Evolutionary conservation across 2,888 invertebrate genomes (phyloP), one percentile per base, ranked within the genome.

Genomic region (Rhamphomyia laevipes): DNA sequence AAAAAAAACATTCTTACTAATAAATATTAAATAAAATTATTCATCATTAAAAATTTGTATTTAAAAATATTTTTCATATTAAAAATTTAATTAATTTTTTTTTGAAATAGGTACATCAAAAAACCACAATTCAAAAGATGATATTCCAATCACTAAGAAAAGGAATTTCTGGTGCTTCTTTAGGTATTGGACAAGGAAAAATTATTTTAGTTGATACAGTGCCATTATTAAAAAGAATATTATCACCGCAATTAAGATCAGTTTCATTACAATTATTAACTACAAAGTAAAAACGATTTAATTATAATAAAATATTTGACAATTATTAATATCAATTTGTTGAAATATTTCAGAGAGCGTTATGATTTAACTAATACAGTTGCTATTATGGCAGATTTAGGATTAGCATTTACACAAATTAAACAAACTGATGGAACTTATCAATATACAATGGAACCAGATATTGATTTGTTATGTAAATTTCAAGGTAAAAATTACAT

Each of bases 301-400:
- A 31, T 38, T 40, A 45, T 13, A 41, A 30, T 38, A 40, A 16
- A 35, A 13, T 18, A 37, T 37, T 21, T 31, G n/a, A 16, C 11
- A 23, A 38, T 21, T 47, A 9, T 12, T 11, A 31, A 45, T 43
- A 35, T 44, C 18, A 7, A 31, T 13, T 16, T 7, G 13, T 45
- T 13, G 18, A 38, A 16, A 15, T 43, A 38, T 30, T 46, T 16
- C 43, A 66, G 70, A 48, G 71, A 76, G 62, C 63, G 64, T 65
- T 51, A 74, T 13, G 80, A 83, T 40, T 64, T 96, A 30, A 64
- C 73, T 0, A 73, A 80, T 23, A 80, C 91, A 27, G 84, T 94
- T 12, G 77, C 81, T 55, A 77, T 86, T 0, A 88, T 96, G 91
- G 81, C 92, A 45, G 86, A 90, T 64, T 88, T 91, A 68, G 93